Conservation (phyloP, 2,888 invertebrate genomes). For the Didymodactylos carnosus region DNA sequence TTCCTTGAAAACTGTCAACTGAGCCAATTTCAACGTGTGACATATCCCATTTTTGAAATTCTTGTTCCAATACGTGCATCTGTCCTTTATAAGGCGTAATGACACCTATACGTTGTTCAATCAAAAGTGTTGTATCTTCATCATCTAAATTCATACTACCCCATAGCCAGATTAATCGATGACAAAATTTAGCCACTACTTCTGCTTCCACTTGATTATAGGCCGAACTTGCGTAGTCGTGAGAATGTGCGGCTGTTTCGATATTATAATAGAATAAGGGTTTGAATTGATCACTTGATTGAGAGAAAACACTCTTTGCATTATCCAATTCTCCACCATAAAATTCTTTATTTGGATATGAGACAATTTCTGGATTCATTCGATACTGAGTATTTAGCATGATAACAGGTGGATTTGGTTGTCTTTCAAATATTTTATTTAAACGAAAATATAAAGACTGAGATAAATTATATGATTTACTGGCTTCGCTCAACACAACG, state of each 20-base stretch:
- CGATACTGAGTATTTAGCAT: slow-evolving; percentile 52
- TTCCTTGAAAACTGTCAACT: slow-evolving; percentile 55
- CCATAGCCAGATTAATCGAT: too few species aligned
- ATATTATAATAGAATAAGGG: too few species aligned
- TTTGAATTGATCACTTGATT: too few species aligned
- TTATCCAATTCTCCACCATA: slow-evolving; percentile 42
- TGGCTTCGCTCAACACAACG: slow-evolving; percentile 55
- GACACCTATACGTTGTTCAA: slow-evolving; percentile 41
- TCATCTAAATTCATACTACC: too few species aligned
- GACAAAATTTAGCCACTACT: too few species aligned
- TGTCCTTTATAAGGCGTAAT: slow-evolving; percentile 54
- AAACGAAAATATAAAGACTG: slow-evolving; percentile 59
- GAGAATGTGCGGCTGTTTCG: too few species aligned
- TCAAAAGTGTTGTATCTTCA: too few species aligned
- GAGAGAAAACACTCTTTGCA: neutral
- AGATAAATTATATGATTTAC: slow-evolving; percentile 48
- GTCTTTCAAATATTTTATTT: slow-evolving; percentile 42
- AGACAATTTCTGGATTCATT: slow-evolving; percentile 60
- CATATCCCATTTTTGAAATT: neutral
- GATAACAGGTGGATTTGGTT: too few species aligned
- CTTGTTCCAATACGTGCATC: too few species aligned
- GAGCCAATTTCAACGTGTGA: neutral
- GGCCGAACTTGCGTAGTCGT: too few species aligned
- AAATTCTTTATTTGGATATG: slow-evolving; percentile 55
- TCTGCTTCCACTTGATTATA: too few species aligned